Conservation (phyloP, 1,140 invertebrate genomes). For the Lordiphosa mommai region DNA sequence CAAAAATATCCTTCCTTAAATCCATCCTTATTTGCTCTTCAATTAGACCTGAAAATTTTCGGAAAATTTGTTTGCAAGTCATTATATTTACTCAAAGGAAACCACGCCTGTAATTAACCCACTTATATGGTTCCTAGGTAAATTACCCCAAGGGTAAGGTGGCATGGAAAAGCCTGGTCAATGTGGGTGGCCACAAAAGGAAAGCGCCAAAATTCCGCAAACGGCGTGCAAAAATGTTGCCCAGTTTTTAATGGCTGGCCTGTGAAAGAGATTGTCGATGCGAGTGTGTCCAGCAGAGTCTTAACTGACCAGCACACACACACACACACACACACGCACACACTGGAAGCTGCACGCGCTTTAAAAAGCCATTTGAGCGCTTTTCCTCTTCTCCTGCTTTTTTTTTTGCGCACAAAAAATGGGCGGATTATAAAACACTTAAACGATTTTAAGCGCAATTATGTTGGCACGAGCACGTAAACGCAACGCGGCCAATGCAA, state of each 20-base stretch:
- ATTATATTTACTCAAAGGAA: slow-evolving; percentile 8
- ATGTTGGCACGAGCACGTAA: slow-evolving; percentile 66
- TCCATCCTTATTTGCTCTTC: too few species aligned
- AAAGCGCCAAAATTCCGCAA: slow-evolving; percentile 39
- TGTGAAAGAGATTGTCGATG: slow-evolving; percentile 21
- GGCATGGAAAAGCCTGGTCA: slow-evolving; percentile 18
- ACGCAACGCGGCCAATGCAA: slow-evolving; percentile 25
- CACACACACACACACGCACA: slow-evolving; percentile 8
- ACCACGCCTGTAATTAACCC: slow-evolving; percentile 62
- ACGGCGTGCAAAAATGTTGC: slow-evolving; percentile 55
- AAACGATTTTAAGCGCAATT: slow-evolving; percentile 77
- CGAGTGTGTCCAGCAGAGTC: slow-evolving; percentile 6
- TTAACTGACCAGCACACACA: slow-evolving; percentile 53
- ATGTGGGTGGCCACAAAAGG: slow-evolving; percentile 21
- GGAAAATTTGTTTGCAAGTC: neutral
- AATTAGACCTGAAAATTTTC: too few species aligned
- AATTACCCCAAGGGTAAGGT: slow-evolving; percentile 12
- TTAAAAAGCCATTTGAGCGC: slow-evolving; percentile 71
- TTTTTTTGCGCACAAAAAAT: slow-evolving; percentile 18
- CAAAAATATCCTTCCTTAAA: too few species aligned
- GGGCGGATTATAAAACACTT: slow-evolving; percentile 75
- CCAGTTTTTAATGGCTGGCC: slow-evolving; percentile 57
- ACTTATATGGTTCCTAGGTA: slow-evolving; percentile 42
- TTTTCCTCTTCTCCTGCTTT: slow-evolving; percentile 14
- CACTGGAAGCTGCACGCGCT: slow-evolving; percentile 37